A percentile compares a stretch with the other conserved stretches of the same genome.
Conservation (phyloP, 2,888 invertebrate species). For the Octonoba sinensis region DNA sequence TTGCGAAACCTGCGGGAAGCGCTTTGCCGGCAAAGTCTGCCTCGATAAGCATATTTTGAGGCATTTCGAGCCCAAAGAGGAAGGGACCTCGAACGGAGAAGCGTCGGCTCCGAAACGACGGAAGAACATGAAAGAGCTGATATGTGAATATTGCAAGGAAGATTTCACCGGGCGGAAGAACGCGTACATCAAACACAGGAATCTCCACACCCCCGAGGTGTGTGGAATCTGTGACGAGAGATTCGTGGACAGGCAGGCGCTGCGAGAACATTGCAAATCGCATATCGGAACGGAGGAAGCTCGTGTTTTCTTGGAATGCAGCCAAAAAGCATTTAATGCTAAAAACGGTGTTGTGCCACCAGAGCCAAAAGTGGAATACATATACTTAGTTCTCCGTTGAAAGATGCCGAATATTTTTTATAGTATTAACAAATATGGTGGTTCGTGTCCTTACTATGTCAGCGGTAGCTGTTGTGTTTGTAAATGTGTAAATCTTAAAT, state of each 20-base stretch:
- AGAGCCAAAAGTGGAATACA: conserved; percentile 56
- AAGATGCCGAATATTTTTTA: background rate
- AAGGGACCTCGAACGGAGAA: background rate
- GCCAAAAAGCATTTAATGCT: conserved; percentile 49
- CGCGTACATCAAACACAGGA: conserved; percentile 33
- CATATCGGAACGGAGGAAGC: conserved; percentile 56
- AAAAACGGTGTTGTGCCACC: conserved; percentile 46
- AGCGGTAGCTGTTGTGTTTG: too few relatives aligned
- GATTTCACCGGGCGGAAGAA: conserved; percentile 22
- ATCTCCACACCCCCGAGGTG: conserved; percentile 47
- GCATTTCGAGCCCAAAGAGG: conserved; percentile 8
- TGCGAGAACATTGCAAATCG: conserved; percentile 42
- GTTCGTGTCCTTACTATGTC: too few relatives aligned
- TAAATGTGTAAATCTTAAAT: too few relatives aligned
- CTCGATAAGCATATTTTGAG: conserved; percentile 30
- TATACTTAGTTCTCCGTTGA: conserved; percentile 47
- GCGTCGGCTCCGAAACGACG: background rate
- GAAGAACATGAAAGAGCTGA: conserved; percentile 22
- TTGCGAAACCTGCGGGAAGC: conserved; percentile 36
- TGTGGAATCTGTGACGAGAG: conserved; percentile 56
- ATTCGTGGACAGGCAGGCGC: conserved; percentile 34
- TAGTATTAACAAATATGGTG: too few relatives aligned
- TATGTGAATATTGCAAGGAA: conserved; percentile 47
- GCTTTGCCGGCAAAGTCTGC: conserved; percentile 39
- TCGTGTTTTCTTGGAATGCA: conserved; percentile 45